Percentiles rank a stretch among this genome's conserved stretches.
phyloP scores from a whole-genome alignment of 1,140 invertebrate species.

The Brachionus asplanchnoidis region DNA sequence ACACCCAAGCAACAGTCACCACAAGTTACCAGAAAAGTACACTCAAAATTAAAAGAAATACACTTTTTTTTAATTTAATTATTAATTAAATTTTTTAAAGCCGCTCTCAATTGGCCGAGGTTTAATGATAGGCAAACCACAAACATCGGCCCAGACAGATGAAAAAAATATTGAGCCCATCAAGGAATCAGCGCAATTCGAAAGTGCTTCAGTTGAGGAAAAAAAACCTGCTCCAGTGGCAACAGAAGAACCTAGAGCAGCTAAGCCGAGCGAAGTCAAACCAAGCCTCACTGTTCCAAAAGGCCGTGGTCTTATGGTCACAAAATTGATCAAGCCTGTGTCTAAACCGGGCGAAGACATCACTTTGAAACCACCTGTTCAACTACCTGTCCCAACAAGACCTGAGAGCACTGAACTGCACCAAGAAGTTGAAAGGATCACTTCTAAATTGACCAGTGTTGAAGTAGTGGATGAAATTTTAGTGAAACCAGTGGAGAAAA shows the following conservation, averaged over 20 bases:
- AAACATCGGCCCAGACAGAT: not conserved
- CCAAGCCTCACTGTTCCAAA: not conserved
- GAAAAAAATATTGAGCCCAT: not conserved
- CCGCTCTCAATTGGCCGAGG: not conserved
- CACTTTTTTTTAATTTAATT: not conserved
- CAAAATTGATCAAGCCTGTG: not conserved
- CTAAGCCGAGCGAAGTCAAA: not conserved
- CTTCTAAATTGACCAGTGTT: not conserved
- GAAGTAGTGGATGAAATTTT: not conserved
- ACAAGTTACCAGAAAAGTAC: not conserved
- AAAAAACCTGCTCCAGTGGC: not conserved
- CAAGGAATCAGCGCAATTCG: not conserved
- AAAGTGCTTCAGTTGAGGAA: not conserved
- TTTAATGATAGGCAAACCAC: not conserved
- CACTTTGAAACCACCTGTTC: not conserved
- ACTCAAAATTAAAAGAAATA: not conserved
- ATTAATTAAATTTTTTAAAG: not conserved
- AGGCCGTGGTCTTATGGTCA: not conserved
- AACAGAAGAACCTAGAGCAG: not conserved
- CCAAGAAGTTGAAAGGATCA: not conserved
- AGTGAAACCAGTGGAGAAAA: not conserved
- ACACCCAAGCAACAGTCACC: not conserved
- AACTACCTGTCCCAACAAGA: not conserved
- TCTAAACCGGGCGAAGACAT: not conserved
- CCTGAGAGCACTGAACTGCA: not conserved